Evolutionary conservation across 2,888 invertebrate genomes (phyloP), one percentile per base, ranked within the genome.

Genomic region (Flexamia atlantica): DNA sequence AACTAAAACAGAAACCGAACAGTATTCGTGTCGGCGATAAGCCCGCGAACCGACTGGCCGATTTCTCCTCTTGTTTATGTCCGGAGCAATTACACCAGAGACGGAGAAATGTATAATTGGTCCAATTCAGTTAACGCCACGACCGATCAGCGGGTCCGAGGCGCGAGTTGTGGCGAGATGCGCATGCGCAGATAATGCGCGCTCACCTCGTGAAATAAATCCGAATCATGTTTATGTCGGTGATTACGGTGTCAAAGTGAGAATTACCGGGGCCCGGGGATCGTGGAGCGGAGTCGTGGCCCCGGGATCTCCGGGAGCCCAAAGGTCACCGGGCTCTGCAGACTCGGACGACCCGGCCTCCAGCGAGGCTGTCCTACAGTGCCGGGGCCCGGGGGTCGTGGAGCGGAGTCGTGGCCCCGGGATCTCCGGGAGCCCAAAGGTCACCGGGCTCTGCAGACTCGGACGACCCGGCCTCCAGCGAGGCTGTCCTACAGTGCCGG

Each of bases 141-240:
- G 74, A 76, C 74, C 74, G 74, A 76, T 76, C 74, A 46, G 46
- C 74, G 46, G 20, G 30, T 32, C 30, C 17, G 17, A 60, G 32
- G 32, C 36, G 70, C 70, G 70, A 70, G 70, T 70, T 70, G 70
- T 70, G 70, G 70, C 70, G 32, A 2, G 74, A 76, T 76, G 74
- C 74, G 74, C 74, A 76, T 76, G 74, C 46, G 46, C 74, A 25
- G 74, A 76, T 76, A 76, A 28, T 46, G 74, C 74, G 42, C 74
- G 74, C 20, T 72, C 74, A 4, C 25, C 46, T 46, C 74, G 50
- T 76, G 74, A 76, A 76, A 76, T 76, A 76, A 76, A 76, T 76
- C 74, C 74, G 74, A 76, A 76, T 76, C 74, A 76, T 76, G 50
- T 76, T 76, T 76, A 76, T 76, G 74, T 76, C 74, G 46, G 74